Evolutionary conservation across 2,113 vertebrate species (phyloP).

Genomic region (Egretta garzetta): DNA sequence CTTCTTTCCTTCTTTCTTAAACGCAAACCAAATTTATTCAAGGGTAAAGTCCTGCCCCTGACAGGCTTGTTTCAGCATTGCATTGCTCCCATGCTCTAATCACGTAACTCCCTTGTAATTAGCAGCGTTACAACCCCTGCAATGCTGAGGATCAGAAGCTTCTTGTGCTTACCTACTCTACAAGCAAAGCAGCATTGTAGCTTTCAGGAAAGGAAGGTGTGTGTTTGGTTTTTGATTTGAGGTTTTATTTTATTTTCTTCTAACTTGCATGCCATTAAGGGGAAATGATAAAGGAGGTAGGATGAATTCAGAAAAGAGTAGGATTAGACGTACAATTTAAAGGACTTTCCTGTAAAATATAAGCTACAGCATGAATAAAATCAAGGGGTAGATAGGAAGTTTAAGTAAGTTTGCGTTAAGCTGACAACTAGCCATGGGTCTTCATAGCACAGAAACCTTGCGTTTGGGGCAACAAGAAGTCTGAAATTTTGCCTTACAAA

Average conservation of each 20-base stretch:
- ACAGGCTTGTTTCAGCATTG: background rate
- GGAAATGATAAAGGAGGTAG: background rate
- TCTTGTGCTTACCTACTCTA: background rate
- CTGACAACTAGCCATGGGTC: background rate
- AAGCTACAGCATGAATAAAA: background rate
- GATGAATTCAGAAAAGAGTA: background rate
- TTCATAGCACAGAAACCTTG: background rate
- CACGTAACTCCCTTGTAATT: fast-evolving
- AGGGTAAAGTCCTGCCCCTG: background rate
- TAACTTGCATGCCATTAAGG: background rate
- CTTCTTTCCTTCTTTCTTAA: background rate
- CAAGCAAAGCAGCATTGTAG: background rate
- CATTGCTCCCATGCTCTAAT: background rate
- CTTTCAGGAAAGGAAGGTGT: background rate
- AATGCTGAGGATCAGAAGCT: background rate
- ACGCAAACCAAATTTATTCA: background rate
- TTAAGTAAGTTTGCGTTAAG: background rate
- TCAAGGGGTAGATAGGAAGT: background rate
- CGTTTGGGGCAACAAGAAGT: background rate
- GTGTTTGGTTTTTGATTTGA: background rate
- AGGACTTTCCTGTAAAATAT: background rate
- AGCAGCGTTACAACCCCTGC: background rate
- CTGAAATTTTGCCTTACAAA: background rate
- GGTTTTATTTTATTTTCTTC: background rate
- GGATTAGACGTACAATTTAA: background rate